Base-by-base conservation (phyloP, 2,888 invertebrate genomes). In the Mesorhabditis belari region DNA sequence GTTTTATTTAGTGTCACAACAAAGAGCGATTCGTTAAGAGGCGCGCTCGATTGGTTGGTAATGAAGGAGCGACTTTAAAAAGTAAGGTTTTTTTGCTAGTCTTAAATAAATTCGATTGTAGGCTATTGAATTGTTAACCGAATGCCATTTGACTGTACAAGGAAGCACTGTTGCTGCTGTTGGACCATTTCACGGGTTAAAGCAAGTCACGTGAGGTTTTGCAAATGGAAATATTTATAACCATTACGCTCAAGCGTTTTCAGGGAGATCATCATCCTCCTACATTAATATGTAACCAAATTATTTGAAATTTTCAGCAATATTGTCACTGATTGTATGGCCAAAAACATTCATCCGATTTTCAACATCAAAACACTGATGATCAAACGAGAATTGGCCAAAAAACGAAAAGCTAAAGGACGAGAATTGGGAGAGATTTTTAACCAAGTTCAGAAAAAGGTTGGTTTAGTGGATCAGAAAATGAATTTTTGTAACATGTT, bases 31-130 rank as follows among this genome's bases (percentile, higher is more conserved):
- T 96, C 84, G 87, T 95, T 0, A 95, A 96, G 82, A 86, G 98
- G 73, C 85, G 98, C 19, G 92, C 95, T 81, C 86, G 98, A 27
- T 83, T 98, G 1, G 92, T 99, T 70, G 98, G 98, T 0, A 92
- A 95, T 0, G 92, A 94, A 82, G 96, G 96, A n/a, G 92, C 93
- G 12, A 98, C 96, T 0, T 85, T 98, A 9, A 96, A 96, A 82
- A 35, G 44, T n/a, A 35, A 35, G n/a, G 1, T 35, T 35, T 9
- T 35, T 35, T 35, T 35, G 6, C 17, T 35, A 17, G 12, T 35
- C n/a, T n/a, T n/a, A 35, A 35, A n/a, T 35, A 17, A 17, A 35
- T 35, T 35, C 12, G n/a, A 35, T 35, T 35, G 12, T n/a, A 35
- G 44, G 86, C 96, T 0, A 90, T 99, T 67, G 96, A 99, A 83